Conservation (phyloP, 2,797 vertebrate species). For the Sebastes glaucus region DNA sequence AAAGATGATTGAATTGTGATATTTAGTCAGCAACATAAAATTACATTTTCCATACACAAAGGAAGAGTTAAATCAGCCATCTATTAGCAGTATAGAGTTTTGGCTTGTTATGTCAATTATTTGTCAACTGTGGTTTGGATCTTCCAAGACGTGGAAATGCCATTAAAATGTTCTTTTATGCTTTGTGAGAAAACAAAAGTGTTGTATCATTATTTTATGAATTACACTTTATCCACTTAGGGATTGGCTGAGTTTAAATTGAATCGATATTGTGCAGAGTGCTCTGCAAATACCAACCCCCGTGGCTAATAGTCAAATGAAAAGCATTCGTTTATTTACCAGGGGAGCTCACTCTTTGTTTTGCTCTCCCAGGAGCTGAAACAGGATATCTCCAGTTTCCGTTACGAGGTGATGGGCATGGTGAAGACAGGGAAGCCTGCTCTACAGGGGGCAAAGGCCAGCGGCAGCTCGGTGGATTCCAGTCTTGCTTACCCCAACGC, state of each 20-base stretch:
- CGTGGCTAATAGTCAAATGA: not conserved
- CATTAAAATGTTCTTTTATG: not conserved
- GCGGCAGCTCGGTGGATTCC: slow-evolving; percentile 65
- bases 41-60: not conserved
- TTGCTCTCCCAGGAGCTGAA: slow-evolving; percentile 89
- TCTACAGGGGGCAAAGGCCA: slow-evolving; percentile 76
- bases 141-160: not conserved
- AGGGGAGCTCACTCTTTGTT: not conserved
- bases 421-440: slow-evolving; percentile 89
- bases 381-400: slow-evolving; percentile 98
- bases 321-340: not conserved
- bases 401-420: slow-evolving; percentile 97
- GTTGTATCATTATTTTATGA: not conserved
- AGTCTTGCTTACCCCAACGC: slow-evolving; percentile 84
- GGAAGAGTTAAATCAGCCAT: not conserved
- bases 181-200: not conserved
- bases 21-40: not conserved
- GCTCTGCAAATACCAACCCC: not conserved
- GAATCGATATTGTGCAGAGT: not conserved
- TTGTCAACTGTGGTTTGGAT: not conserved
- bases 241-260: not conserved
- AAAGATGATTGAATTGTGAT: not conserved
- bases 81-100: not conserved
- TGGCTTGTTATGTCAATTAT: not conserved
- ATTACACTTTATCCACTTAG: not conserved